Conservation (phyloP, 2,113 vertebrate species). For the Larimichthys polyactis region DNA sequence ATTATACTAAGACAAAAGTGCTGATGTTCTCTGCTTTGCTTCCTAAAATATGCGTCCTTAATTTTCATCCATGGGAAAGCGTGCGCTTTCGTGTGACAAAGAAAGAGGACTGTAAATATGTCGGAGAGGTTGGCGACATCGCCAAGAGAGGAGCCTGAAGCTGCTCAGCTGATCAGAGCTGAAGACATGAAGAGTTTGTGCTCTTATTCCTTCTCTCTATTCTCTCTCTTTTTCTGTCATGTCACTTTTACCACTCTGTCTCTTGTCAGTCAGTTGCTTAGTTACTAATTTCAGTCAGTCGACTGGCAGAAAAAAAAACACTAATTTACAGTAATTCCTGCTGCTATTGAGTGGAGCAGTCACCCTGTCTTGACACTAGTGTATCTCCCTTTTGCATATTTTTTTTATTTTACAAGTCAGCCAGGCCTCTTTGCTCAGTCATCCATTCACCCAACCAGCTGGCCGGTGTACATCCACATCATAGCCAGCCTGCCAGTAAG, state of each 20-base stretch:
- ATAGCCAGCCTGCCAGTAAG: neutral
- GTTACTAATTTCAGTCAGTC: neutral
- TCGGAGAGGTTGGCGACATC: neutral
- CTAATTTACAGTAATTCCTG: neutral
- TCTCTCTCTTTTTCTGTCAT: neutral
- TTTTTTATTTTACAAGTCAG: neutral
- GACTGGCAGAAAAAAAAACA: neutral
- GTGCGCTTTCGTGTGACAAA: neutral
- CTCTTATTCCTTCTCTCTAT: neutral
- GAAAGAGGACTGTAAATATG: neutral
- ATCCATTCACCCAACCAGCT: neutral
- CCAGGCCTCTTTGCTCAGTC: neutral
- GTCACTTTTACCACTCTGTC: neutral
- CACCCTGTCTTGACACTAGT: neutral
- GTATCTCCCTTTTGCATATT: neutral
- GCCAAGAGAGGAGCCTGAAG: neutral
- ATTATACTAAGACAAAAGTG: constrained; percentile 50
- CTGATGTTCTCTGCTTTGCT: constrained; percentile 44
- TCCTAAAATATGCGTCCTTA: constrained; percentile 55
- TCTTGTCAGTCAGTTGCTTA: constrained; percentile 5
- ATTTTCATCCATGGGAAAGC: constrained; percentile 36
- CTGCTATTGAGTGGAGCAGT: neutral
- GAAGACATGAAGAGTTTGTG: neutral
- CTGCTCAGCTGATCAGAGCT: constrained; percentile 5
- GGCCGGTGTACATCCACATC: neutral